phyloP scores from a whole-genome alignment of 35 echinoderm and acorn worm species.

The Patiria miniata region DNA sequence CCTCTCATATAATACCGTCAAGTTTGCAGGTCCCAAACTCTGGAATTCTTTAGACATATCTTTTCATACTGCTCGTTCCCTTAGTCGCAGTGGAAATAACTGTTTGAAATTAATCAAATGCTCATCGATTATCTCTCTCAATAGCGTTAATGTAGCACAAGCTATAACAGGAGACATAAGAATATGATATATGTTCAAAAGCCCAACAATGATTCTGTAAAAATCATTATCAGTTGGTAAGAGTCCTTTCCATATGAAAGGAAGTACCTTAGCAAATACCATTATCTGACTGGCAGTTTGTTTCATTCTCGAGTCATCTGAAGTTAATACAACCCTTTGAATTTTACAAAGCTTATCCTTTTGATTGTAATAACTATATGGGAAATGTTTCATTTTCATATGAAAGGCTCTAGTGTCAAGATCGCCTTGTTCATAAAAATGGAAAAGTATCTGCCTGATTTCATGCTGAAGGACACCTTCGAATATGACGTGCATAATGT shows the following conservation, averaged over 20 bases:
- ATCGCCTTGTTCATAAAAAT: constrained; percentile 3
- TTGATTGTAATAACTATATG: constrained; percentile 1
- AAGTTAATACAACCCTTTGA: constrained; percentile 1
- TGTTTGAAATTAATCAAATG: not conserved
- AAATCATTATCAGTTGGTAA: not conserved
- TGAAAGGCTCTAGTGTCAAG: not conserved
- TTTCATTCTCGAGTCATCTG: constrained; percentile 1
- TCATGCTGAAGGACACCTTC: not conserved
- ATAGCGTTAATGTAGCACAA: not conserved
- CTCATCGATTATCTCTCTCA: not conserved
- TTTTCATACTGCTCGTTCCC: no score
- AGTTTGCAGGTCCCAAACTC: no score
- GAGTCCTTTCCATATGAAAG: not conserved
- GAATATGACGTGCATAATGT: constrained; percentile 8
- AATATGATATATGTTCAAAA: constrained; percentile 10
- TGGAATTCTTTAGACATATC: no score
- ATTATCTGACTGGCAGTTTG: not conserved
- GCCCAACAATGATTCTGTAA: not conserved
- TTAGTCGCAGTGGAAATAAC: not conserved
- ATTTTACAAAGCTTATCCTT: constrained; percentile 9
- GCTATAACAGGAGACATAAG: constrained; percentile 2
- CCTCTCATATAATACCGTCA: no score
- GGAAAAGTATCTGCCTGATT: not conserved
- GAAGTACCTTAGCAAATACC: constrained; percentile 8
- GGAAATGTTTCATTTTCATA: not conserved